These are phyloP conservation scores for Rhabditoides inermis DNA, from an alignment of 2,888 invertebrate species.

Conservation along the genomic window DNA sequence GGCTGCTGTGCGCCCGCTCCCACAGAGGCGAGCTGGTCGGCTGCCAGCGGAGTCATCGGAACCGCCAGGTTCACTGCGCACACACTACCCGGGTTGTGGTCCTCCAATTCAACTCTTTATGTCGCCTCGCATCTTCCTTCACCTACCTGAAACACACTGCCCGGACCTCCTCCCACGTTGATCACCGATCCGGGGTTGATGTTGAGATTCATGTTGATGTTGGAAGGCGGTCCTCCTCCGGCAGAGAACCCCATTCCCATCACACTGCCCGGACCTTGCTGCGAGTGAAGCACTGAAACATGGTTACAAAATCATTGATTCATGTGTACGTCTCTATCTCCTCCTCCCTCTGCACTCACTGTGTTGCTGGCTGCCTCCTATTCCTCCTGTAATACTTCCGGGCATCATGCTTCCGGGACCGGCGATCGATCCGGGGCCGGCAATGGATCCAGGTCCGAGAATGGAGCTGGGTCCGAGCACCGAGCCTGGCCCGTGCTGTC, in stretches of 20 bases:
- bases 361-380: too few relatives aligned
- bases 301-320: too few relatives aligned
- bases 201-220: conserved; percentile 21
- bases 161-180: conserved; percentile 18
- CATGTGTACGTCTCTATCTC: too few relatives aligned
- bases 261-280: conserved; percentile 14
- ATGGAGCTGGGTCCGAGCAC: conserved; percentile 30
- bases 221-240: conserved; percentile 14
- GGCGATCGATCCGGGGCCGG: too few relatives aligned
- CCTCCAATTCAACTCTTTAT: too few relatives aligned
- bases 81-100: conserved; percentile 27
- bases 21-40: background rate
- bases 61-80: conserved; percentile 23
- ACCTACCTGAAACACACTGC: conserved; percentile 15
- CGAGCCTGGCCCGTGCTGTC: conserved; percentile 29
- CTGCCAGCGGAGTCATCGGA: conserved; percentile 48
- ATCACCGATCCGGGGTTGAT: conserved; percentile 30
- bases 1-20: background rate
- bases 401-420: too few relatives aligned
- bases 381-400: too few relatives aligned
- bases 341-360: too few relatives aligned
- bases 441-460: conserved; percentile 10
- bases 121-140: too few relatives aligned
- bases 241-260: conserved; percentile 3
- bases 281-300: conserved; percentile 8